Base-by-base conservation (phyloP, 64 coral and sea anemone species). In the Pocillopora damicornis region DNA sequence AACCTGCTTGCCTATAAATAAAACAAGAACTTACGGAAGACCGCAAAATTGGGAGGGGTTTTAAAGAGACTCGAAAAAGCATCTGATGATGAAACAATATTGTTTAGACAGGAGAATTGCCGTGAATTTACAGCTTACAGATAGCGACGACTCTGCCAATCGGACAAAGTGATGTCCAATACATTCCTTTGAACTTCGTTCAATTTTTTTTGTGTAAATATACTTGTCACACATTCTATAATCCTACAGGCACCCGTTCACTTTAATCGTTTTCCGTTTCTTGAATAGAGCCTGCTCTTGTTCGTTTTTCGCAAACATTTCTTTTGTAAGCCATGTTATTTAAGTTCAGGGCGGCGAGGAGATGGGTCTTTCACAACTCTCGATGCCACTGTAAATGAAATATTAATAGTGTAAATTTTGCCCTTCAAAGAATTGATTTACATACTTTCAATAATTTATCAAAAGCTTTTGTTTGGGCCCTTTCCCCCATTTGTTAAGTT, bases 361-460 rank as follows among this genome's bases (percentile, higher is more conserved):
- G 79, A 42, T 75, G 79, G 62, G 73, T 76, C 73, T 34, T 87
- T 83, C 88, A 60, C 51, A 83, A 74, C 59, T 88, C 82, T 78
- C 76, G 91, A 93, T 93, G 94, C 94, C 91, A 76, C 63, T 58
- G 75, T 36, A 76, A 90, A 97, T 97, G 82, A 97, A 97, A 97
- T 97, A 97, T 97, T 97, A 93, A 97, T 93, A 77, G 87, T 59
- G 87, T 97, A 86, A 93, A 97, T 90, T 87, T 90, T 87, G 87
- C 94, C 91, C 87, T 97, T 84, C 68, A 91, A 97, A 97, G 90
- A 97, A 86, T 88, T 89, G 88, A 97, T 97, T 97, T 97, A 93
- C 94, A 97, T 97, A 90, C 90, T 87, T 87, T 97, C 16, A 90
- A 93, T 97, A 89, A 97, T 97, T 97, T 61, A 97, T 97, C 22